These are phyloP conservation scores for Whitmania pigra DNA, from an alignment of 1,140 invertebrate species.

Conservation along the genomic window DNA sequence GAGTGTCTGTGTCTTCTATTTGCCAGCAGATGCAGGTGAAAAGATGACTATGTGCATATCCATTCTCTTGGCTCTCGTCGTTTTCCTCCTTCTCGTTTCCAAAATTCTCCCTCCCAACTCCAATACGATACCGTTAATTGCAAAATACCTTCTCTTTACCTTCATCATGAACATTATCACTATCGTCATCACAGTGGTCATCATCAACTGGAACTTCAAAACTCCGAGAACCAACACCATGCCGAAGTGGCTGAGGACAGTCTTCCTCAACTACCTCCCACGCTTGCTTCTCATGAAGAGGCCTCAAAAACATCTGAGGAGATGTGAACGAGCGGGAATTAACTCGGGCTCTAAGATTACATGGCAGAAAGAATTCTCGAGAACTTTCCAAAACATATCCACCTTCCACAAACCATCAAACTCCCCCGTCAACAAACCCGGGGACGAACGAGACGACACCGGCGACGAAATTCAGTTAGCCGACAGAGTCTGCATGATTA, in stretches of 20 bases:
- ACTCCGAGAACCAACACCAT: slow-evolving; percentile 59
- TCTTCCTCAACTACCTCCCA: slow-evolving; percentile 40
- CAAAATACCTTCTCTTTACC: slow-evolving; percentile 95
- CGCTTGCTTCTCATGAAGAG: slow-evolving; percentile 38
- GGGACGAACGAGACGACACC: too few relatives aligned
- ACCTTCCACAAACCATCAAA: too few relatives aligned
- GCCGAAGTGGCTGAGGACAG: slow-evolving; percentile 38
- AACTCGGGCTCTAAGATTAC: too few relatives aligned
- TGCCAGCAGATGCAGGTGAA: slow-evolving; percentile 62
- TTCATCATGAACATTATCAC: slow-evolving; percentile 99
- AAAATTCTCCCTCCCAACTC: slow-evolving; percentile 94
- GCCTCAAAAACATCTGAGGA: slow-evolving; percentile 35
- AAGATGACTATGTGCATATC: slow-evolving; percentile 88
- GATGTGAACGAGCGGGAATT: neutral
- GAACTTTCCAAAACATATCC: too few relatives aligned
- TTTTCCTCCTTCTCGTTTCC: slow-evolving; percentile 93
- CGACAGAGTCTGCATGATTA: too few relatives aligned
- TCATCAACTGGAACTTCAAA: slow-evolving; percentile 98
- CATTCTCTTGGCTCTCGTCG: slow-evolving; percentile 95
- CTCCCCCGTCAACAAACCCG: too few relatives aligned
- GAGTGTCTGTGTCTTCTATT: slow-evolving; percentile 92
- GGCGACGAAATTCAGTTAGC: too few relatives aligned
- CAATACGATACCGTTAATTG: slow-evolving; percentile 53
- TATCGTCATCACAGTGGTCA: slow-evolving; percentile 94
- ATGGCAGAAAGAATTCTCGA: too few relatives aligned